Evolutionary conservation across 2,888 invertebrate species (phyloP).

Genomic region (Theretra japonica): DNA sequence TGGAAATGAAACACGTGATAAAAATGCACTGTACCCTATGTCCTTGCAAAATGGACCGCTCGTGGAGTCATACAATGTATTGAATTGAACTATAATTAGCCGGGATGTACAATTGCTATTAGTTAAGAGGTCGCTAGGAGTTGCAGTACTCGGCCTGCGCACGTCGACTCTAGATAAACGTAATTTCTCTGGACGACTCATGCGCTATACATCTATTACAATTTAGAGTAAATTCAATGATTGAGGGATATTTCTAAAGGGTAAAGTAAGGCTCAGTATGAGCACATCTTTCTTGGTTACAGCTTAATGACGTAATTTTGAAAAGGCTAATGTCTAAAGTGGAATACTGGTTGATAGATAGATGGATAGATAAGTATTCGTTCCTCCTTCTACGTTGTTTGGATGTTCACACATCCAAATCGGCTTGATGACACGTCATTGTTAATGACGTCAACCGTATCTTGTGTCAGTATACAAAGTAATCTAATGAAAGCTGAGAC

Average conservation of each 20-base stretch:
- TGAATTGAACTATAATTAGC: conserved; percentile 40
- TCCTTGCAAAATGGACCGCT: conserved; percentile 26
- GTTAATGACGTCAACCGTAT: too few relatives aligned
- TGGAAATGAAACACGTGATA: conserved; percentile 2
- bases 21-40: not conserved
- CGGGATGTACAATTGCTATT: conserved; percentile 42
- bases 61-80: conserved; percentile 35
- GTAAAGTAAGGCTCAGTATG: too few relatives aligned
- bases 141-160: conserved; percentile 36
- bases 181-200: conserved; percentile 28
- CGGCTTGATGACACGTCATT: too few relatives aligned
- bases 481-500: too few relatives aligned
- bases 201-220: conserved; percentile 4
- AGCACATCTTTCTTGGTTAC: too few relatives aligned
- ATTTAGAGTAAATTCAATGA: not conserved
- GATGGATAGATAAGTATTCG: too few relatives aligned
- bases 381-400: too few relatives aligned
- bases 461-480: too few relatives aligned
- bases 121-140: conserved; percentile 32
- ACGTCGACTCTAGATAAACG: conserved; percentile 22
- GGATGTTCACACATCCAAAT: too few relatives aligned
- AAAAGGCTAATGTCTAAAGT: too few relatives aligned
- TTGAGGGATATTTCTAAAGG: not conserved
- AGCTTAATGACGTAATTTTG: too few relatives aligned
- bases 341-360: too few relatives aligned